Base-by-base conservation (phyloP, 1,140 invertebrate genomes). In the Drosophila gunungcola region DNA sequence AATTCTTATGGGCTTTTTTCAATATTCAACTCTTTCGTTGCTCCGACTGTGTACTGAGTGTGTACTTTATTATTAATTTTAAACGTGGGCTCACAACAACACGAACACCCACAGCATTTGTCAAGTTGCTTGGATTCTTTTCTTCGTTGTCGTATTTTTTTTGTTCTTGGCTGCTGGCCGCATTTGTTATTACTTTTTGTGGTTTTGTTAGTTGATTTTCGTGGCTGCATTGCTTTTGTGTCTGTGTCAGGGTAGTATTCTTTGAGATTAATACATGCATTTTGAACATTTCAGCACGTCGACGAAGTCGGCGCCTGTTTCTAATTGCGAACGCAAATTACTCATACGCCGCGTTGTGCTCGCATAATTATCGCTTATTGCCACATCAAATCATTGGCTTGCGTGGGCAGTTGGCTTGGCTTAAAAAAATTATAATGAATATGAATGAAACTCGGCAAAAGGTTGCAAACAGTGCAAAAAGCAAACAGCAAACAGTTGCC, bases 41-140 rank as follows among this genome's bases (percentile, higher is more conserved):
- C 65, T 32, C 39, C 54, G n/a, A 39, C 27, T 55, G 41, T 58
- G 12, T 36, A 38, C 42, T 11, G 62, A 53, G 78, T 74, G 78
- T 74, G 82, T 84, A 85, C 81, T 85, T 86, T 86, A 85, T 85
- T 85, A 85, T 85, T 85, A 85, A 85, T 85, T 85, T 85, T 78
- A 49, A 74, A 67, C 81, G 81, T 85, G 81, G 81, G 81, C 80
- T 13, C 67, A 43, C 64, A 84, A 75, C 78, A 78, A 73, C 46
- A 73, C 77, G 34, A 67, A 89, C 83, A 89, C 83, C 83, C 83
- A 88, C 83, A 88, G 79, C 72, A 69, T 80, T 88, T 83, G 80
- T 80, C 72, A 89, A 88, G 76, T 79, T 73, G 65, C 73, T 85
- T 80, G 65, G 72, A 80, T 72, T 72, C 68, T 72, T 80, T 80